A percentile compares a stretch with the other conserved stretches of the same genome.
Conservation (phyloP, 2,113 vertebrate genomes). For the Heterocephalus glaber region DNA sequence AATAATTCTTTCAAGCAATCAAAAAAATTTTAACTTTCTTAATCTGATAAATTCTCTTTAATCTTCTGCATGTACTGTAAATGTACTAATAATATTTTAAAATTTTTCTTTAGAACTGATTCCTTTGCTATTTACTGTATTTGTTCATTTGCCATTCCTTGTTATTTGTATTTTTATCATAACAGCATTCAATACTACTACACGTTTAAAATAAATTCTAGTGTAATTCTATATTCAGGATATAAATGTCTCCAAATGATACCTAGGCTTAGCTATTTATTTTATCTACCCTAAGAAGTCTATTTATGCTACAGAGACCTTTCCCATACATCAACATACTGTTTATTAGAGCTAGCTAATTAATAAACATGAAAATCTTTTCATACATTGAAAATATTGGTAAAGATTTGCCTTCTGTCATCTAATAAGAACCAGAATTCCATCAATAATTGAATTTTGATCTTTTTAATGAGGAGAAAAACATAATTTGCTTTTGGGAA, state of each 20-base stretch:
- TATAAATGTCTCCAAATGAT: slow-evolving; percentile 26
- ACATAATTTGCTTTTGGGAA: background rate
- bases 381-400: slow-evolving; percentile 1
- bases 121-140: slow-evolving; percentile 66
- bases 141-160: slow-evolving; percentile 68
- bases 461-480: background rate
- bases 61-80: background rate
- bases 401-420: background rate
- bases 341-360: slow-evolving; percentile 15
- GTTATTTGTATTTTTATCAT: slow-evolving; percentile 70
- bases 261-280: slow-evolving; percentile 27
- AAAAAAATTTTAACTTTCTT: slow-evolving; percentile 52
- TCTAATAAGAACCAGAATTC: background rate
- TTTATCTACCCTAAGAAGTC: slow-evolving; percentile 28
- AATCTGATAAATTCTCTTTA: slow-evolving; percentile 18
- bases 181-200: slow-evolving; percentile 73
- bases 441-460: slow-evolving; percentile 29
- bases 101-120: background rate
- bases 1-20: background rate
- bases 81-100: background rate
- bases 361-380: slow-evolving; percentile 32
- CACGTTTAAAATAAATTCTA: slow-evolving; percentile 65
- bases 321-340: slow-evolving; percentile 54
- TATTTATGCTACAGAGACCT: slow-evolving; percentile 22
- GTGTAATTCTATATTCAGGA: slow-evolving; percentile 34